Evolutionary conservation across 2,888 invertebrate species (phyloP).

Genomic region (Odontocerum albicorne): DNA sequence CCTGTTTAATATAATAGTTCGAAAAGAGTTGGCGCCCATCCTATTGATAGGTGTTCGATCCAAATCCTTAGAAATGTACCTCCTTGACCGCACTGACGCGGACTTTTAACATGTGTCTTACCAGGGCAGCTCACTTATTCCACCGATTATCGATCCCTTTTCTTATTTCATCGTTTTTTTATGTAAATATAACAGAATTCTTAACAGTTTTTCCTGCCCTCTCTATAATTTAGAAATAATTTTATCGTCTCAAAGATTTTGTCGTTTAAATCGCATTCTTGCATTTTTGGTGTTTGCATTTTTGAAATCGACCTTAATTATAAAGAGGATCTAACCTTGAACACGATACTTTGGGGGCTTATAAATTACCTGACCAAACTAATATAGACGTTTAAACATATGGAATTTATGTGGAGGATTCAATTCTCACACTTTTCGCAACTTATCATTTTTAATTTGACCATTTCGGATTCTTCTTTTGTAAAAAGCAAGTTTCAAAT

Average conservation of each 20-base stretch:
- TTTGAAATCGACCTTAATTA: too few relatives aligned
- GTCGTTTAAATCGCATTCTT: too few relatives aligned
- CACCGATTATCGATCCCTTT: constrained; percentile 8
- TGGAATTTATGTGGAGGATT: too few relatives aligned
- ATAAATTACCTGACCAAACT: too few relatives aligned
- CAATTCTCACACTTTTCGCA: too few relatives aligned
- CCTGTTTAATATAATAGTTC: neutral
- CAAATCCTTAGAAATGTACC: constrained; percentile 4
- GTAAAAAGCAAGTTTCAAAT: too few relatives aligned
- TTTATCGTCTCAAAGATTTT: neutral
- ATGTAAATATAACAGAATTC: constrained; percentile 12
- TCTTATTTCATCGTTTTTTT: constrained; percentile 15
- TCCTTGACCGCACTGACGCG: constrained; percentile 3
- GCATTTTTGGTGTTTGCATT: too few relatives aligned
- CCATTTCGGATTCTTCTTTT: too few relatives aligned
- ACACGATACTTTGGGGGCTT: too few relatives aligned
- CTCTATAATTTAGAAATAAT: neutral
- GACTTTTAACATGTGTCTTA: constrained; percentile 14
- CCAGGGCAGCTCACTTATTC: neutral
- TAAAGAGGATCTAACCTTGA: too few relatives aligned
- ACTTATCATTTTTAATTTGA: too few relatives aligned
- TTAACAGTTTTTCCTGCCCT: neutral
- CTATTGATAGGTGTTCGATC: constrained; percentile 13
- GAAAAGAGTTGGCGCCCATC: constrained; percentile 18
- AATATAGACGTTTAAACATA: too few relatives aligned